Evolutionary conservation across 2,888 invertebrate genomes (phyloP).

Genomic region (Aphrophora alni): DNA sequence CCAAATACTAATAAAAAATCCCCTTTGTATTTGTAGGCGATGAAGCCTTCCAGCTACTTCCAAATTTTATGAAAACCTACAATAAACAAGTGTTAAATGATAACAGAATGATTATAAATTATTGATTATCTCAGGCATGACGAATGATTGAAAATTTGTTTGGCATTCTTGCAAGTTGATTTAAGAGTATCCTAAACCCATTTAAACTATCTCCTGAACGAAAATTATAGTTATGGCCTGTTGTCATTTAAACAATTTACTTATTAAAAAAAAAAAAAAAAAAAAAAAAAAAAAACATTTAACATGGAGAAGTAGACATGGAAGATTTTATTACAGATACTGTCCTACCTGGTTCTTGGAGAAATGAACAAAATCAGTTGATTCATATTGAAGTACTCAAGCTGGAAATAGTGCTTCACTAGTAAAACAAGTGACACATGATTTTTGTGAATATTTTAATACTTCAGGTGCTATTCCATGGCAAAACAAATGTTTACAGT

Average conservation of each 20-base stretch:
- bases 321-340: neutral
- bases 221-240: conserved; percentile 32
- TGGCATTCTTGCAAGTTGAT: conserved; percentile 26
- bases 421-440: neutral
- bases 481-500: neutral
- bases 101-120: conserved; percentile 31
- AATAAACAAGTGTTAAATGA: conserved; percentile 29
- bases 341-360: neutral
- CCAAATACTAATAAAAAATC: neutral
- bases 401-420: neutral
- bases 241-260: conserved; percentile 33
- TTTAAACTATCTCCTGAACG: conserved; percentile 23
- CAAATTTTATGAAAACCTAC: conserved; percentile 38
- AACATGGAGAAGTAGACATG: neutral
- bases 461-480: too few relatives aligned
- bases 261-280: too few relatives aligned
- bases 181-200: conserved; percentile 20
- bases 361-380: neutral
- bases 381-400: neutral
- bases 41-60: conserved; percentile 40
- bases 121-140: conserved; percentile 21
- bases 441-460: too few relatives aligned
- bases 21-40: conserved; percentile 29
- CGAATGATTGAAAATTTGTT: conserved; percentile 33
- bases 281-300: neutral